Percentiles rank a stretch among this genome's conserved stretches.
Conservation (phyloP, 2,113 vertebrate species). For the Anthoscopus minutus region DNA sequence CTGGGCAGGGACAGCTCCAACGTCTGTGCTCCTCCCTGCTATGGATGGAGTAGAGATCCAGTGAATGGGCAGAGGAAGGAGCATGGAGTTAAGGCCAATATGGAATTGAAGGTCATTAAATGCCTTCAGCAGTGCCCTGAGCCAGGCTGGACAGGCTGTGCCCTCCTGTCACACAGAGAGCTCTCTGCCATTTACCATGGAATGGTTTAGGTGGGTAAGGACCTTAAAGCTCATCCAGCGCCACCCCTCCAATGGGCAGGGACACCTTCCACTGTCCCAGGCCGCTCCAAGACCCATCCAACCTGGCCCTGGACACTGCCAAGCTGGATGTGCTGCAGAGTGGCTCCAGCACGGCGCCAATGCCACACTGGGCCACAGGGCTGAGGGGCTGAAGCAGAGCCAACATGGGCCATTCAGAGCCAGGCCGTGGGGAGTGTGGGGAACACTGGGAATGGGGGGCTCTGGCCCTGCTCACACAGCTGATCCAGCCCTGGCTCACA, state of each 20-base stretch:
- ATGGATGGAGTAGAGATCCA: not conserved
- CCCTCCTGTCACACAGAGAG: not conserved
- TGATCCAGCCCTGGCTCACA: not conserved
- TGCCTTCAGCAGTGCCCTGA: not conserved
- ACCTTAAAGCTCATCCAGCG: not conserved
- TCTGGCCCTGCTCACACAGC: not conserved
- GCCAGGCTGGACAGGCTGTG: not conserved
- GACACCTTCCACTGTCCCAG: not conserved
- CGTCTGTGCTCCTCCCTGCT: fast-evolving
- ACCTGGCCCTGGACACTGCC: not conserved
- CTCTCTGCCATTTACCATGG: not conserved
- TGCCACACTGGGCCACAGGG: fast-evolving
- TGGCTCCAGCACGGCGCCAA: fast-evolving
- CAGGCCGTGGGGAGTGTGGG: fast-evolving
- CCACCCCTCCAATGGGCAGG: not conserved
- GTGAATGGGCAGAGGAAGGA: not conserved
- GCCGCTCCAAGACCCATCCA: not conserved
- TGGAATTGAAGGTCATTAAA: not conserved
- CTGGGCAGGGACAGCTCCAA: not conserved
- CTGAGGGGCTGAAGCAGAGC: not conserved
- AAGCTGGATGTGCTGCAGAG: not conserved
- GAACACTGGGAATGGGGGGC: fast-evolving
- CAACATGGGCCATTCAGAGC: fast-evolving
- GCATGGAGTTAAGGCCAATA: not conserved
- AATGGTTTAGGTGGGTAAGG: not conserved